These are phyloP conservation scores for Dynastes maya DNA, from an alignment of 2,888 invertebrate genomes.

Conservation along the genomic window DNA sequence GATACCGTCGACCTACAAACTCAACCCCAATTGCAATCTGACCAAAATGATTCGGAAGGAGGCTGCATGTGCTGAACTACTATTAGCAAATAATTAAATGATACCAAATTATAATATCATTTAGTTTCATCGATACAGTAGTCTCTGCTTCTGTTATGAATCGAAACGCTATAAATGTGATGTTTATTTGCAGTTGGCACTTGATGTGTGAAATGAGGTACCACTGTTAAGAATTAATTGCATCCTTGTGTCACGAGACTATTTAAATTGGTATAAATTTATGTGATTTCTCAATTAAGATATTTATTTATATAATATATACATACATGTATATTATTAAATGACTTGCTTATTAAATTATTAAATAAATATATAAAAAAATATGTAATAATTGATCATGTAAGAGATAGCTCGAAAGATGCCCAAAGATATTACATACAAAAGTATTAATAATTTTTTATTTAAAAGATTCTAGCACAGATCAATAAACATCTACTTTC, in stretches of 20 bases:
- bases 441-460: neutral
- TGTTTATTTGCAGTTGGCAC: conserved; percentile 64
- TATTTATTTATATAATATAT: conserved; percentile 51
- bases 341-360: conserved; percentile 45
- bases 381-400: conserved; percentile 33
- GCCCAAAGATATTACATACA: neutral
- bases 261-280: conserved; percentile 51
- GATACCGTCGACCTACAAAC: conserved; percentile 89
- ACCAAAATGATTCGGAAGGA: conserved; percentile 85
- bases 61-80: conserved; percentile 85
- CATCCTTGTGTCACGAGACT: conserved; percentile 59
- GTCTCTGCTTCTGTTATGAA: conserved; percentile 65
- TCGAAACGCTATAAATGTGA: conserved; percentile 66
- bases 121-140: conserved; percentile 59
- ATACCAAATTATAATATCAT: conserved; percentile 52
- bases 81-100: conserved; percentile 55
- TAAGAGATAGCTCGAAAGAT: neutral
- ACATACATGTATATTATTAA: conserved; percentile 43
- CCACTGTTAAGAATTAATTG: conserved; percentile 60
- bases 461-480: neutral
- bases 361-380: conserved; percentile 40
- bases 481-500: conserved; percentile 32
- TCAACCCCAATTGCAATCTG: conserved; percentile 85
- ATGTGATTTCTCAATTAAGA: conserved; percentile 59
- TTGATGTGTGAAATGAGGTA: conserved; percentile 60